Evolutionary conservation across 2,113 vertebrate genomes (phyloP).

Genomic region (Miniopterus natalensis): DNA sequence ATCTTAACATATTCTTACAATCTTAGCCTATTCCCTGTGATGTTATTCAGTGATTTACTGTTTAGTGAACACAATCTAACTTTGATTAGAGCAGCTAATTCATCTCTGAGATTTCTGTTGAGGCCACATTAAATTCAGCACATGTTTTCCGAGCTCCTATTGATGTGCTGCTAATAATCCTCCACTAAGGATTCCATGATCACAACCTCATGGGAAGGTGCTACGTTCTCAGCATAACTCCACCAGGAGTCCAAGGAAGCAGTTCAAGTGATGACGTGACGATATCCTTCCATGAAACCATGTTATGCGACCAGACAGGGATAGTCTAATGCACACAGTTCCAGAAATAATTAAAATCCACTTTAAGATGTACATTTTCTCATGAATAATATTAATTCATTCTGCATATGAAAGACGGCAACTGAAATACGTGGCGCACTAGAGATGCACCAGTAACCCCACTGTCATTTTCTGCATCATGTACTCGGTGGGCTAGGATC

Average conservation of each 20-base stretch:
- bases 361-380: not conserved
- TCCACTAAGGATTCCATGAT: not conserved
- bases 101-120: not conserved
- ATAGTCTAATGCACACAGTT: not conserved
- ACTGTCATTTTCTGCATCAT: not conserved
- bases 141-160: not conserved
- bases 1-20: not conserved
- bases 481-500: not conserved
- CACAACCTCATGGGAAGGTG: not conserved
- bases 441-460: not conserved
- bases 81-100: constrained; percentile 37
- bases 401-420: not conserved
- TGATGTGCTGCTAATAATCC: not conserved
- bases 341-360: constrained; percentile 26
- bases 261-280: not conserved
- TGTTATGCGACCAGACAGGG: not conserved
- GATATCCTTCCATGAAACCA: not conserved
- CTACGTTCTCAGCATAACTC: not conserved
- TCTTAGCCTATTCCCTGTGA: not conserved
- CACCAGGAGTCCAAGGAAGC: not conserved
- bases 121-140: not conserved
- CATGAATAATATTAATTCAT: not conserved
- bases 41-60: not conserved
- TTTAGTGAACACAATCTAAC: not conserved
- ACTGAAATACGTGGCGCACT: not conserved